Base-by-base conservation (phyloP, 1,140 invertebrate species). In the Drosophila carrolli region DNA sequence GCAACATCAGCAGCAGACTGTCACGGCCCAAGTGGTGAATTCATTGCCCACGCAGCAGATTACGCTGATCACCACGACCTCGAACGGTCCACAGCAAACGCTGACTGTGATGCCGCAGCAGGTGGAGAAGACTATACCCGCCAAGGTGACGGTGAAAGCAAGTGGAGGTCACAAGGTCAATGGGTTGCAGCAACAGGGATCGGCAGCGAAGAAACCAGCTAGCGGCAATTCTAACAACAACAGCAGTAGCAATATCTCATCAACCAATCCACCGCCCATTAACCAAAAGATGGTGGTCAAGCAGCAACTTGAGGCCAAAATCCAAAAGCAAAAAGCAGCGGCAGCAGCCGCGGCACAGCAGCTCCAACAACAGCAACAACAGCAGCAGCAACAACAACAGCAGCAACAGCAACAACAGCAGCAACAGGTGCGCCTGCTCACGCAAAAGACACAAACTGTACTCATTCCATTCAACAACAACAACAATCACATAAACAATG, bases 241-340 rank as follows among this genome's bases (percentile, higher is more conserved):
- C 27, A 43, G 29, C 37, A 41, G 16, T 47, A 50, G 51, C 48
- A 48, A 48, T 40, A 63, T 46, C n/a, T 32, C 71, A n/a, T 23
- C 71, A 0, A 1, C 38, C 4, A 75, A 65, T 53, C 46, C 85
- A 8, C 68, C 85, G 9, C 78, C 83, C 2, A 78, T 91, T 6
- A 92, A 63, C 51, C 91, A 92, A 41, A 94, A 94, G 53, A 85
- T 95, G 50, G 93, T 95, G 13, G 93, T 95, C 1, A 95, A 95
- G 66, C 95, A 96, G 61, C 95, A 96, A 62, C 92, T 96, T 63
- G 95, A 96, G 70, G 94, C 95, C 41, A 95, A 95, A 79, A 94
- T 95, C 77, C 95, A 95, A 54, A 92, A 92, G 63, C 91, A 92
- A 71, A 91, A 92, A 62, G 91, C 91, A 40, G 91, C 91, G 9